Evolutionary conservation across 2,888 invertebrate genomes (phyloP).

Genomic region (Lasioglossum zephyrum): DNA sequence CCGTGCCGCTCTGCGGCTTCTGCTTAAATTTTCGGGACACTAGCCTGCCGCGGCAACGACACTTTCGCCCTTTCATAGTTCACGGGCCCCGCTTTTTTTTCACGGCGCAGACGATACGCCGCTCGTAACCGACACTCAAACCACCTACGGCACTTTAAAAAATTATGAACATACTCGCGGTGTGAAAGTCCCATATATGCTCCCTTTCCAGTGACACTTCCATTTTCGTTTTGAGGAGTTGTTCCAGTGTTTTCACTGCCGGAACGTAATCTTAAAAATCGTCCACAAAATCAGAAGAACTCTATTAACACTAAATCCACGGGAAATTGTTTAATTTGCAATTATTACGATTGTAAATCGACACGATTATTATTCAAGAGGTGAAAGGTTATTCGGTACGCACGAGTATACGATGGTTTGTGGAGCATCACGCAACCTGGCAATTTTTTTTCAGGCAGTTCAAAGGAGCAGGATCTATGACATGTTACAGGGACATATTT

Average conservation of each 20-base stretch:
- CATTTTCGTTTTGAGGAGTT: not conserved
- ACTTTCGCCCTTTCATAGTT: constrained; percentile 3
- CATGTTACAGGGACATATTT: not conserved
- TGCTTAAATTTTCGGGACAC: constrained; percentile 67
- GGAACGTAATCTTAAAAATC: too few species aligned
- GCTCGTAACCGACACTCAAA: not conserved
- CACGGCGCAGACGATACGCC: not conserved
- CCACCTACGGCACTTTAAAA: not conserved
- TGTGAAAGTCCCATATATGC: not conserved
- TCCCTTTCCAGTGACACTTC: too few species aligned
- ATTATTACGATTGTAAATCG: too few species aligned
- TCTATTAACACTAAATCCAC: too few species aligned
- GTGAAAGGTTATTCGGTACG: not conserved
- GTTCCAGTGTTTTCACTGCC: too few species aligned
- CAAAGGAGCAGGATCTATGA: not conserved
- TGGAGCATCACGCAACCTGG: not conserved
- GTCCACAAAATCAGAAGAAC: too few species aligned
- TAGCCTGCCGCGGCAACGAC: not conserved
- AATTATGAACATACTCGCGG: not conserved
- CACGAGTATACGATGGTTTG: not conserved
- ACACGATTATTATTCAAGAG: not conserved
- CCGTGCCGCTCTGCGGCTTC: constrained; percentile 52
- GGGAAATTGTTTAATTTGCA: too few species aligned
- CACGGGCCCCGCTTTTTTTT: not conserved
- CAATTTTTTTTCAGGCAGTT: not conserved